Evolutionary conservation across 2,888 invertebrate genomes (phyloP).

Genomic region (Coecobrya sp.): DNA sequence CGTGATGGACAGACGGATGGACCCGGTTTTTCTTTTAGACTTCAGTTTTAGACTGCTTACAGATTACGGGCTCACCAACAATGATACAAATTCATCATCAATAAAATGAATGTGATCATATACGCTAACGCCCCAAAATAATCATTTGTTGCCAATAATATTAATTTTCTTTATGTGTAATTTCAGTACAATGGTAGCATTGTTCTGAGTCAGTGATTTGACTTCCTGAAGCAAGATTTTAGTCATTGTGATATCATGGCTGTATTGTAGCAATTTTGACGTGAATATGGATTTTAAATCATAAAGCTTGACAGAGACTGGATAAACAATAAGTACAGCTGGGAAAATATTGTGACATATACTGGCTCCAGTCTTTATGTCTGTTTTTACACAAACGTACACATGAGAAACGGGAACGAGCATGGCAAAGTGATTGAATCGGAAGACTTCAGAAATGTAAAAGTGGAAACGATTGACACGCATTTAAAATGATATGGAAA

Average conservation of each 20-base stretch:
- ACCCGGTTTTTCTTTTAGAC: slow-evolving; percentile 43
- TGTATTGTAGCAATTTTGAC: neutral
- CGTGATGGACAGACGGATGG: slow-evolving; percentile 77
- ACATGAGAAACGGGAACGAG: neutral
- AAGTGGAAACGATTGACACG: slow-evolving; percentile 62
- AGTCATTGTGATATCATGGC: neutral
- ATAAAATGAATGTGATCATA: slow-evolving; percentile 38
- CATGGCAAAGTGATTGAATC: neutral
- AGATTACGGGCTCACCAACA: neutral
- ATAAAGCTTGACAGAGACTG: neutral
- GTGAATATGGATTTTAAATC: slow-evolving; percentile 9
- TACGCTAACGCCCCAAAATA: slow-evolving; percentile 47
- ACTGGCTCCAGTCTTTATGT: slow-evolving; percentile 59
- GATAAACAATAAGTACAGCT: slow-evolving; percentile 26
- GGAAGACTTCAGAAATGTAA: slow-evolving; percentile 33
- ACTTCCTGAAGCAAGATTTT: slow-evolving; percentile 49
- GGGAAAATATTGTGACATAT: slow-evolving; percentile 67
- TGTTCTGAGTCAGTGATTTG: slow-evolving; percentile 65
- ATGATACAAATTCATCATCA: slow-evolving; percentile 42
- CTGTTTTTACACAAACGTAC: neutral
- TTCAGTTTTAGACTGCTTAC: neutral
- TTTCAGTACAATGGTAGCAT: slow-evolving; percentile 14
- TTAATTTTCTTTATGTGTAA: slow-evolving; percentile 50
- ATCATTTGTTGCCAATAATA: slow-evolving; percentile 68
- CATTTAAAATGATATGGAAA: slow-evolving; percentile 43